A percentile compares a stretch with the other conserved stretches of the same genome.
Evolutionary conservation across 2,797 vertebrate genomes (phyloP).

Genomic region (Hapalemur alaotrensis): DNA sequence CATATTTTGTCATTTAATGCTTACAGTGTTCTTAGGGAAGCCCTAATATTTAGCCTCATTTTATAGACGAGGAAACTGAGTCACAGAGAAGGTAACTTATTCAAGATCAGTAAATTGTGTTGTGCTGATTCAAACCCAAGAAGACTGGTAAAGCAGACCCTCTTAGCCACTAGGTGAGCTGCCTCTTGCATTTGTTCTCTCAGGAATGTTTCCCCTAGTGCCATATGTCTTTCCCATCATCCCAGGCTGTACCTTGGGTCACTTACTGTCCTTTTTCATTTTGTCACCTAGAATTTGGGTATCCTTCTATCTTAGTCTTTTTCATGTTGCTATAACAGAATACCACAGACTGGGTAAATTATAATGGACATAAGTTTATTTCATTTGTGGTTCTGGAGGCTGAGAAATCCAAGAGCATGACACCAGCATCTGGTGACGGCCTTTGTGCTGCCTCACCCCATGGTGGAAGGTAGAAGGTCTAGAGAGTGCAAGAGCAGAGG

Average conservation of each 20-base stretch:
- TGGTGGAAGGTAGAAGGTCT: neutral
- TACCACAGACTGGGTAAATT: neutral
- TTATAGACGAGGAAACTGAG: neutral
- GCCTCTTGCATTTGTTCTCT: neutral
- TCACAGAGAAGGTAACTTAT: neutral
- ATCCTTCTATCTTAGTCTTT: neutral
- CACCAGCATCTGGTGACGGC: neutral
- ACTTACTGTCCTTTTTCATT: neutral
- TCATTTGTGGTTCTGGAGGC: neutral
- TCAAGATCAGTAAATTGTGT: neutral
- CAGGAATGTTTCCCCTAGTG: neutral
- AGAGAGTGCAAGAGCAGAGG: neutral
- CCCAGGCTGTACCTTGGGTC: neutral
- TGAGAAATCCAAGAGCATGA: neutral
- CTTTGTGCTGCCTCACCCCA: neutral
- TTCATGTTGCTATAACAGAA: neutral
- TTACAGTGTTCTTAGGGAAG: neutral
- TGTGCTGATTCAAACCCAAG: neutral
- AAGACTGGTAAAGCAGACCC: neutral
- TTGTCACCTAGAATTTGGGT: neutral
- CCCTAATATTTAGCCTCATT: neutral
- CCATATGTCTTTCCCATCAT: neutral
- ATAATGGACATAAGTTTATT: neutral
- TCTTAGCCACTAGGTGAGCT: neutral
- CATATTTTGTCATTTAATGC: neutral